These are phyloP conservation scores for Bhutanitis thaidina DNA, from an alignment of 2,888 invertebrate species.

Conservation along the genomic window DNA sequence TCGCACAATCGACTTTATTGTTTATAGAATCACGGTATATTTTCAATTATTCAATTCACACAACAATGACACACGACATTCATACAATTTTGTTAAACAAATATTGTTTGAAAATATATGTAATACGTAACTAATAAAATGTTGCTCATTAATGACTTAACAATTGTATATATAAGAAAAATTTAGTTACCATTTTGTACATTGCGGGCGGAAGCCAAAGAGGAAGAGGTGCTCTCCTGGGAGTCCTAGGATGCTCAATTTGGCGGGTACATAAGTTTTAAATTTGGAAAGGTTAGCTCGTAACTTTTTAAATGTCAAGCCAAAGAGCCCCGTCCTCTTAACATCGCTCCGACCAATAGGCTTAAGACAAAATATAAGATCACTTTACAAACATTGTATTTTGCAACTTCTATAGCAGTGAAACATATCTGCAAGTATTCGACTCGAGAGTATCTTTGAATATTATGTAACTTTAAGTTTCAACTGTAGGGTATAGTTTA, in stretches of 20 bases:
- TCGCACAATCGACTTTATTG: constrained; percentile 18
- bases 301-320: no score
- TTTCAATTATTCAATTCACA: constrained; percentile 1
- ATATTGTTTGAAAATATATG: neutral
- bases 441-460: no score
- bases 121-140: neutral
- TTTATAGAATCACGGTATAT: neutral
- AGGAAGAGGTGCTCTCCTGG: neutral
- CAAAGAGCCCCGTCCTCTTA: neutral
- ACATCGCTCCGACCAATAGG: neutral
- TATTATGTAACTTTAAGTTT: no score
- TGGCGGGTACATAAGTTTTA: no score
- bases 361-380: neutral
- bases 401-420: neutral
- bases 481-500: no score
- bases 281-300: no score
- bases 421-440: no score
- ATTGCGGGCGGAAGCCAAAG: neutral
- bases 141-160: neutral
- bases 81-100: constrained; percentile 3
- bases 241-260: neutral
- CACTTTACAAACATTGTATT: neutral
- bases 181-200: neutral
- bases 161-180: neutral
- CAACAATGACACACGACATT: constrained; percentile 18